Base-by-base conservation (phyloP, 2,797 vertebrate genomes). In the Falco berigora region DNA sequence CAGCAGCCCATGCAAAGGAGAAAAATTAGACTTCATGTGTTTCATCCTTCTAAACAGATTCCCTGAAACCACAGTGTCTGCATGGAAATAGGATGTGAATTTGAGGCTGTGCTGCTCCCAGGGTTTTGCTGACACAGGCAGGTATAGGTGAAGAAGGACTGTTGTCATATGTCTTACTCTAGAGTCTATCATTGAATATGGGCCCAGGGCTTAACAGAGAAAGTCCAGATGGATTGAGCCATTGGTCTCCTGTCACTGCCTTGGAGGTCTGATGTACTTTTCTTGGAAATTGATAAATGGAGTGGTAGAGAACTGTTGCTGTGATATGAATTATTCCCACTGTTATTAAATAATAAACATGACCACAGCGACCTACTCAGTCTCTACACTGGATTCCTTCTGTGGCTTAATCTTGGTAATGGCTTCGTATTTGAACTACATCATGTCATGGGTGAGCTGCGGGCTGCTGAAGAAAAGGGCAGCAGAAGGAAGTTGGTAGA, bases 301-400 rank as follows among this genome's bases (percentile, higher is more conserved):
- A 42, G 46, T 75, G 49, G 61, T 68, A 21, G 63, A 85, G 84
- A 42, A 62, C 8, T 73, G 72, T 92, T 89, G 55, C 86, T 87
- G 80, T 86, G 82, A 77, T 96, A 94, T 58, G 88, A 95, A 96
- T 96, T 96, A 94, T 97, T 97, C 46, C 83, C 91, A 42, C 92
- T 94, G 85, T 93, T 95, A 95, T 79, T 97, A 94, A 93, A 96
- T 97, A 97, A 95, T 96, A 96, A 97, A 94, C 92, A 84, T 74
- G 91, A 92, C 96, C 93, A 49, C 86, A 82, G 61, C 2, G 74
- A 93, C 93, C 95, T 66, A 47, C 74, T 91, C 82, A 79, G 75
- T 97, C 38, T 85, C 66, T 94, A 58, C 59, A 92, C 91, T 88
- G 93, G 86, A 92, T 96, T 96, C 77, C 44, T 82, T 52, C 77